phyloP scores from a whole-genome alignment of 1,140 invertebrate genomes.

The fruit fly (Drosophila melanogaster) region Release_6_plus_ISO1_MT NT_037436.4:19788501-19789000 shows the following conservation, averaged over 20 bases:
- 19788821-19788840: constrained; percentile 48
- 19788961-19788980: constrained; percentile 38
- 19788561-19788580: neutral
- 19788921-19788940: constrained; percentile 42
- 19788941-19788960: constrained; percentile 32
- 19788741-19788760: neutral
- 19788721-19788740: no score
- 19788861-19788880: constrained; percentile 8
- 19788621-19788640: no score
- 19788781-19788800: no score
- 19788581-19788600: no score
- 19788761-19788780: neutral
- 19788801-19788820: no score
- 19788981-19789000: constrained; percentile 44
- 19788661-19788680: no score
- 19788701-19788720: no score
- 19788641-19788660: no score
- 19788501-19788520: neutral
- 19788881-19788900: constrained; percentile 15
- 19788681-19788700: no score
- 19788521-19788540: neutral
- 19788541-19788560: neutral
- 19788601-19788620: no score
- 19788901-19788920: constrained; percentile 57
- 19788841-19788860: neutral